Evolutionary conservation across 2,113 vertebrate species (phyloP).

Genomic region (Poeciliopsis occidentalis): DNA sequence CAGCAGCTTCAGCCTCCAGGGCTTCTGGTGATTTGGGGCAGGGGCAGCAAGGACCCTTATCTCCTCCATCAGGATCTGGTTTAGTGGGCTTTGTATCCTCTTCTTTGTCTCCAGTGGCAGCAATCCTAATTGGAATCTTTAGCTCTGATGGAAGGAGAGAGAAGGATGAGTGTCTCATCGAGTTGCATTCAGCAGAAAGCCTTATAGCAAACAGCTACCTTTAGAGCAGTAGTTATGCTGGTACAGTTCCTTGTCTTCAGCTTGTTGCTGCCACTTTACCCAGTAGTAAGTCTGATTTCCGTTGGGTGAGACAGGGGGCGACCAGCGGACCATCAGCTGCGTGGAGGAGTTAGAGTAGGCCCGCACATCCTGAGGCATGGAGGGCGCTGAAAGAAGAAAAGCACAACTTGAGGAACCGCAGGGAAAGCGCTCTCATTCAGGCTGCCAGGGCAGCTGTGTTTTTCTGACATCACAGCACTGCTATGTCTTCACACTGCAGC

Average conservation of each 20-base stretch:
- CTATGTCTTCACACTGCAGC: constrained; percentile 44
- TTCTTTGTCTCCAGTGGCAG: constrained; percentile 87
- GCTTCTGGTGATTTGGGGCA: constrained; percentile 92
- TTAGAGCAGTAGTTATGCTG: constrained; percentile 97
- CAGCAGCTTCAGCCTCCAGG: constrained; percentile 89
- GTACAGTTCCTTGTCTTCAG: constrained; percentile 93
- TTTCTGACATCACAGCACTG: constrained; percentile 36
- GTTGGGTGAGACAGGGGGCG: constrained; percentile 89
- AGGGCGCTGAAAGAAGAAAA: constrained; percentile 82
- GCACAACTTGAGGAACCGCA: constrained; percentile 1
- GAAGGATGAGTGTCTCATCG: neutral
- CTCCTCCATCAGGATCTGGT: constrained; percentile 80
- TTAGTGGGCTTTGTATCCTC: constrained; percentile 89
- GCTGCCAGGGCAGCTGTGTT: constrained; percentile 46
- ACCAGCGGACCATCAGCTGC: constrained; percentile 94
- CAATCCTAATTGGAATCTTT: constrained; percentile 91
- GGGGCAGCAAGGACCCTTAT: constrained; percentile 88
- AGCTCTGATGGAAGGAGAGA: constrained; percentile 77
- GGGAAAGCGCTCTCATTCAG: constrained; percentile 17
- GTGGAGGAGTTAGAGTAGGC: constrained; percentile 94
- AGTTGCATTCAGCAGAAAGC: neutral
- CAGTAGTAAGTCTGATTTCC: constrained; percentile 96
- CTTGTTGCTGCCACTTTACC: constrained; percentile 95
- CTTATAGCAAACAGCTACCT: constrained; percentile 76
- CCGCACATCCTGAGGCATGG: constrained; percentile 91